phyloP scores from a whole-genome alignment of 37 sponge, comb jelly and placozoan species.

The Chondrosia reniformis region DNA sequence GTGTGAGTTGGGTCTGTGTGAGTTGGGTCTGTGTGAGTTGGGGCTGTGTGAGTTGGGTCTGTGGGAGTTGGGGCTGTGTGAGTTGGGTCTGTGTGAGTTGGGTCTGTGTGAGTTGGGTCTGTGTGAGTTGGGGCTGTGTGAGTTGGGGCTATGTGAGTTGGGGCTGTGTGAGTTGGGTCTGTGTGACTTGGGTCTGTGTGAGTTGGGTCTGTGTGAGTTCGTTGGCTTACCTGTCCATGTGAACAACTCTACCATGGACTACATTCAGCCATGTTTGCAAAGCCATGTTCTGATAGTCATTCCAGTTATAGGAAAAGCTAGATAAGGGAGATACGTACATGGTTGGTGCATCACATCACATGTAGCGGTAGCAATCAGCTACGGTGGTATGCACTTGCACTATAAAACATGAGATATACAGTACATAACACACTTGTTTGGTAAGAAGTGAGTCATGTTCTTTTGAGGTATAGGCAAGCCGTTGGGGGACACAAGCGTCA shows the following conservation, averaged over 20 bases:
- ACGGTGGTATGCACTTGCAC: not conserved
- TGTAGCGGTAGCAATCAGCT: not conserved
- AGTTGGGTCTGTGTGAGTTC: too few species aligned
- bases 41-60: too few species aligned
- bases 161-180: too few species aligned
- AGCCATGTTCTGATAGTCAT: conserved; percentile 25
- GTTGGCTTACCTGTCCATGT: conserved; percentile 55
- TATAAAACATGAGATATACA: not conserved
- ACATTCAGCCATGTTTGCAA: conserved; percentile 62
- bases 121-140: too few species aligned
- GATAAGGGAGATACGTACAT: too few species aligned
- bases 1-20: too few species aligned
- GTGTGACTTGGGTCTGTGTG: too few species aligned
- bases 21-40: too few species aligned
- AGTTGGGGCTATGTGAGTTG: too few species aligned
- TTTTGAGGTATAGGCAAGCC: conserved; percentile 49
- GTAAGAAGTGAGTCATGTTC: not conserved
- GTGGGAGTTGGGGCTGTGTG: too few species aligned
- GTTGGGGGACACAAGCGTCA: conserved; percentile 77
- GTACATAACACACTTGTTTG: conserved; percentile 8
- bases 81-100: too few species aligned
- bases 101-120: too few species aligned
- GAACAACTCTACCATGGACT: conserved; percentile 35
- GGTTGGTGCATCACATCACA: not conserved
- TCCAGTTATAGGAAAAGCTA: conserved; percentile 29